Percentiles rank a stretch among this genome's conserved stretches.
Evolutionary conservation across 2,888 invertebrate genomes (phyloP).

Genomic region (Nemotelus pantherinus): DNA sequence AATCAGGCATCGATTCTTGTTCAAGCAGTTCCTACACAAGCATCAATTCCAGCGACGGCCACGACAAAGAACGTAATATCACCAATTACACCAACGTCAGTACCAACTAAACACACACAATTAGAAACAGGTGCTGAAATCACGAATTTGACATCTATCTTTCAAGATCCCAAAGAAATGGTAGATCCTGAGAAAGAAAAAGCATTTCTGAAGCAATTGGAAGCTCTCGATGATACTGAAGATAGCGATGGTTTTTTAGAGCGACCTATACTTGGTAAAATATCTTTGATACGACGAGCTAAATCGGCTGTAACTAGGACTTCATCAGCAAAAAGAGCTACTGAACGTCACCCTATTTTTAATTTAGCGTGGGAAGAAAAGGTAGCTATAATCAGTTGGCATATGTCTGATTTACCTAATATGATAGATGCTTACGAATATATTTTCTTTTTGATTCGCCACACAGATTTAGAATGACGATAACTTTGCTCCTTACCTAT

Average conservation of each 20-base stretch:
- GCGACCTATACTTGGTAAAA: constrained; percentile 73
- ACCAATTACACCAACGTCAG: background rate
- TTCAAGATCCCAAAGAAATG: constrained; percentile 63
- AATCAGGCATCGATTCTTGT: constrained; percentile 71
- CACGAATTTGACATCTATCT: constrained; percentile 52
- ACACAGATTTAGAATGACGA: no score
- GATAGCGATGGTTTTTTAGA: constrained; percentile 66
- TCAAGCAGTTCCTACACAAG: constrained; percentile 64
- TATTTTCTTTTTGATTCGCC: no score
- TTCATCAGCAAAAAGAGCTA: constrained; percentile 49
- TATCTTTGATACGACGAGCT: constrained; percentile 74
- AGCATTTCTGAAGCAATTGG: constrained; percentile 62
- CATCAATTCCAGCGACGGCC: background rate
- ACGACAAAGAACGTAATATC: constrained; percentile 50
- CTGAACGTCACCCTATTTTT: constrained; percentile 51
- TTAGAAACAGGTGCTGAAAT: constrained; percentile 41
- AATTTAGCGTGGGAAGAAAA: constrained; percentile 52
- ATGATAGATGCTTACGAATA: no score
- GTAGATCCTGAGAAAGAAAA: constrained; percentile 63
- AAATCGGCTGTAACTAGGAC: constrained; percentile 68
- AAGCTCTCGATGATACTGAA: constrained; percentile 63
- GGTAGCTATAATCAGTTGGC: constrained; percentile 6
- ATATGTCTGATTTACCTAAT: background rate
- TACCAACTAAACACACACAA: constrained; percentile 28
- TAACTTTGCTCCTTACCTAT: no score